These are phyloP conservation scores for Psylliodes chrysocephalus DNA, from an alignment of 2,888 invertebrate genomes.

Conservation along the genomic window DNA sequence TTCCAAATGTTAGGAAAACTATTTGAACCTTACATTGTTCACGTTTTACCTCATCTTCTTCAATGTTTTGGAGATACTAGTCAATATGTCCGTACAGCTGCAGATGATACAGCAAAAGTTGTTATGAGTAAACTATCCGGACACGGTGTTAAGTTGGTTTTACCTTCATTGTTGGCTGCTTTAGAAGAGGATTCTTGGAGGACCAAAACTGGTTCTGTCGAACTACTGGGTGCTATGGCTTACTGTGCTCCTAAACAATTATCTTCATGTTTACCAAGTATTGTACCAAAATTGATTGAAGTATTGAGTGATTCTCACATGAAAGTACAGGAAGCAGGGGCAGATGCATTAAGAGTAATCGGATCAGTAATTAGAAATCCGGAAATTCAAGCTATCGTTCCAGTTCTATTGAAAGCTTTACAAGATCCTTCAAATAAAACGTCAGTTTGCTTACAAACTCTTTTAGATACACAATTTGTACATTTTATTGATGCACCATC, in stretches of 20 bases:
- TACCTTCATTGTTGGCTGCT: conserved; percentile 92
- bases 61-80: conserved; percentile 96
- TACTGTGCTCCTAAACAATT: conserved; percentile 99
- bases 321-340: conserved; percentile 94
- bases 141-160: conserved; percentile 96
- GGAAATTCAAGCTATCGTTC: conserved; percentile 95
- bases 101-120: conserved; percentile 95
- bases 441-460: conserved; percentile 89
- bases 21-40: conserved; percentile 99
- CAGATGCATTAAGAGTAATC: conserved; percentile 94
- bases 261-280: conserved; percentile 96
- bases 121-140: conserved; percentile 95
- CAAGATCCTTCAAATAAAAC: conserved; percentile 98
- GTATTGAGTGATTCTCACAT: conserved; percentile 97
- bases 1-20: conserved; percentile 94
- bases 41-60: conserved; percentile 93
- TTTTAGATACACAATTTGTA: conserved; percentile 96
- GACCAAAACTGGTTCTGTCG: conserved; percentile 96
- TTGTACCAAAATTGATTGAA: conserved; percentile 97
- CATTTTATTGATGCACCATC: conserved; percentile 99
- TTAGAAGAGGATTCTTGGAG: conserved; percentile 98
- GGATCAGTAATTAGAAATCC: conserved; percentile 98
- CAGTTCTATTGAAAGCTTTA: conserved; percentile 86
- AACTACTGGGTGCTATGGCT: conserved; percentile 97
- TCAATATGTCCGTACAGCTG: conserved; percentile 94